A percentile compares a stretch with the other conserved stretches of the same genome.
Evolutionary conservation across 1,140 invertebrate species (phyloP).

Genomic region (Neocloeon triangulifer): DNA sequence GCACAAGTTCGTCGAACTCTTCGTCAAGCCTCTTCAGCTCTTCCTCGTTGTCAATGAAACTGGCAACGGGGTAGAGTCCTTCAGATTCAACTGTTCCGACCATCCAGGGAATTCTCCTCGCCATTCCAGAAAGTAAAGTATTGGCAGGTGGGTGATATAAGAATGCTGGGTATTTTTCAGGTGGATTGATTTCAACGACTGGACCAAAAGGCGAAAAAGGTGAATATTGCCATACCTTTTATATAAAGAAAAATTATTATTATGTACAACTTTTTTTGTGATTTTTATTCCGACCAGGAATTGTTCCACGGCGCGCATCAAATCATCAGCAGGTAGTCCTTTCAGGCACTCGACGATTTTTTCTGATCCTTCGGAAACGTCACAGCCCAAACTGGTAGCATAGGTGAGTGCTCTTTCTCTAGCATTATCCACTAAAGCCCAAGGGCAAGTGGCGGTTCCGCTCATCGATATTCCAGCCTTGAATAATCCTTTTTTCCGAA

Average conservation of each 20-base stretch:
- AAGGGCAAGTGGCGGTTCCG: slow-evolving; percentile 44
- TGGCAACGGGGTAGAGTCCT: slow-evolving; percentile 30
- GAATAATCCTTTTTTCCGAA: slow-evolving; percentile 27
- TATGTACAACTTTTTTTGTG: too few relatives aligned
- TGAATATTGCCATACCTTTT: slow-evolving; percentile 24
- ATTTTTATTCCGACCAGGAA: too few relatives aligned
- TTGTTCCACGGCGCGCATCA: slow-evolving; percentile 19
- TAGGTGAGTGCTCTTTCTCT: slow-evolving; percentile 39
- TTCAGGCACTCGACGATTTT: slow-evolving; percentile 49
- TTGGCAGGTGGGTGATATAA: slow-evolving; percentile 27
- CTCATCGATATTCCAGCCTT: slow-evolving; percentile 52
- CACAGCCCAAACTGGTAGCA: slow-evolving; percentile 42
- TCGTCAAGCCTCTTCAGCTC: slow-evolving; percentile 12
- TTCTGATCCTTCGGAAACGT: slow-evolving; percentile 19
- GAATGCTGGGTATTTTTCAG: slow-evolving; percentile 24
- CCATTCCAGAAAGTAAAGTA: slow-evolving; percentile 22
- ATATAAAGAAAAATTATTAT: slow-evolving; percentile 5
- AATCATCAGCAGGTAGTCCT: slow-evolving; percentile 27
- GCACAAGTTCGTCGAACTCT: neutral
- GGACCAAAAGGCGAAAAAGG: slow-evolving; percentile 38
- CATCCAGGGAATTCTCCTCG: slow-evolving; percentile 30
- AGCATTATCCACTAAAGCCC: slow-evolving; percentile 41
- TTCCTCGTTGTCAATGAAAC: slow-evolving; percentile 12
- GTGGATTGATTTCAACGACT: slow-evolving; percentile 22
- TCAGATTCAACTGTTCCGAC: slow-evolving; percentile 29